These are phyloP conservation scores for Helicoverpa zea DNA, from an alignment of 1,140 invertebrate species.

Conservation along the genomic window DNA sequence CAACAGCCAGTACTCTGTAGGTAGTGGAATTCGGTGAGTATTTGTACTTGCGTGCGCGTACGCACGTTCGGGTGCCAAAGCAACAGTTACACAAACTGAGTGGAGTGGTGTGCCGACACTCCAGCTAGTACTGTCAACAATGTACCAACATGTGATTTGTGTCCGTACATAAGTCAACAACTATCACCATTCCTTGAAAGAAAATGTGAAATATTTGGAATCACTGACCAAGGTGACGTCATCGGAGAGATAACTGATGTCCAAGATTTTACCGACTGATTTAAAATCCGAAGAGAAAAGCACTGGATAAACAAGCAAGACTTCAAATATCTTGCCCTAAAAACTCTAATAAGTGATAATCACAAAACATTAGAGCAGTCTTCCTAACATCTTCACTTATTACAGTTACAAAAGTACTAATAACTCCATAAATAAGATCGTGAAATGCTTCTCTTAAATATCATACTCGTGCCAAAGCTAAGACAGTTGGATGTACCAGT, in stretches of 20 bases:
- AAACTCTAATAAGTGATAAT: background rate
- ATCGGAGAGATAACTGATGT: too few species aligned
- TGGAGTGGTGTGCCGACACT: constrained; percentile 29
- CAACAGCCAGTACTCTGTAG: constrained; percentile 7
- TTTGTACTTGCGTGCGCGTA: constrained; percentile 24
- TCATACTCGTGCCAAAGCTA: constrained; percentile 30
- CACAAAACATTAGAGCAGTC: background rate
- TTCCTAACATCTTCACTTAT: background rate
- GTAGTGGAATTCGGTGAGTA: constrained; percentile 39
- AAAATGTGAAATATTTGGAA: background rate
- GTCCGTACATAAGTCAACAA: constrained; percentile 29
- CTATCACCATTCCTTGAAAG: background rate
- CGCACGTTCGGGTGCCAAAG: constrained; percentile 43
- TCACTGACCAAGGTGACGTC: background rate
- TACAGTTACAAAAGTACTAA: background rate
- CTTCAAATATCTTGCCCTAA: background rate
- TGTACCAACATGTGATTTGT: constrained; percentile 33
- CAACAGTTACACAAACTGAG: constrained; percentile 47
- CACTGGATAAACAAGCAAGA: too few species aligned
- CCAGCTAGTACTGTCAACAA: constrained; percentile 37
- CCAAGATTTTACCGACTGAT: too few species aligned
- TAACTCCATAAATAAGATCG: background rate
- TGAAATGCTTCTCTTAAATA: constrained; percentile 29
- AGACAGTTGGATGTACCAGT: constrained; percentile 34
- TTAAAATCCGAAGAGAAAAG: too few species aligned